These are phyloP conservation scores for Kryptolebias ocellatus DNA, from an alignment of 2,797 vertebrate species.

Conservation along the genomic window DNA sequence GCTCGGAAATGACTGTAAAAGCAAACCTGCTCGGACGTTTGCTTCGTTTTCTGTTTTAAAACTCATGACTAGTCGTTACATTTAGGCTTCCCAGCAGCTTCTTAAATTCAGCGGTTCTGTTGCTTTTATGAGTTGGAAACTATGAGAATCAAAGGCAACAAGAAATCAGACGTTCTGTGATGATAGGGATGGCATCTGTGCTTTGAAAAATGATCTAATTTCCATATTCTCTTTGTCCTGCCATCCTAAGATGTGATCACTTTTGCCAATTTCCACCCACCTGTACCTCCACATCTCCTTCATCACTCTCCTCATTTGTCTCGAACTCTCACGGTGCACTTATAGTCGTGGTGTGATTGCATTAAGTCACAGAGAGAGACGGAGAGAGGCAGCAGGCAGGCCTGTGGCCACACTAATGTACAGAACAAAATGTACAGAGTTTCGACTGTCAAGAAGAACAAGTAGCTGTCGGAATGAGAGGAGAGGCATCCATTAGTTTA, in stretches of 20 bases:
- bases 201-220: slow-evolving; percentile 47
- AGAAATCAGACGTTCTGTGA: slow-evolving; percentile 25
- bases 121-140: too few relatives aligned
- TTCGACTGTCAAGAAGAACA: slow-evolving; percentile 44
- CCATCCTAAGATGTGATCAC: slow-evolving; percentile 56
- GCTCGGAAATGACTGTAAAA: too few relatives aligned
- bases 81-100: too few relatives aligned
- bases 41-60: too few relatives aligned
- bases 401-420: slow-evolving; percentile 68
- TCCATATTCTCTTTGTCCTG: slow-evolving; percentile 40
- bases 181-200: slow-evolving; percentile 12
- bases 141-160: not conserved
- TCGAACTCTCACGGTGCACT: slow-evolving; percentile 48
- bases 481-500: slow-evolving; percentile 70
- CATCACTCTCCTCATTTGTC: slow-evolving; percentile 24
- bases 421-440: slow-evolving; percentile 70
- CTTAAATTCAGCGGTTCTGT: too few relatives aligned
- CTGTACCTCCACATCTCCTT: slow-evolving; percentile 29
- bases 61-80: too few relatives aligned
- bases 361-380: slow-evolving; percentile 55
- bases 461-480: slow-evolving; percentile 40
- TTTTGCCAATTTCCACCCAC: slow-evolving; percentile 53
- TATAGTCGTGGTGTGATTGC: slow-evolving; percentile 65
- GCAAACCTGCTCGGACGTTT: too few relatives aligned
- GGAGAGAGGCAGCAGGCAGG: slow-evolving; percentile 53